Percentiles rank a stretch among this genome's conserved stretches.
phyloP scores from a whole-genome alignment of 2,888 invertebrate genomes.

The Ectemnius cavifrons region DNA sequence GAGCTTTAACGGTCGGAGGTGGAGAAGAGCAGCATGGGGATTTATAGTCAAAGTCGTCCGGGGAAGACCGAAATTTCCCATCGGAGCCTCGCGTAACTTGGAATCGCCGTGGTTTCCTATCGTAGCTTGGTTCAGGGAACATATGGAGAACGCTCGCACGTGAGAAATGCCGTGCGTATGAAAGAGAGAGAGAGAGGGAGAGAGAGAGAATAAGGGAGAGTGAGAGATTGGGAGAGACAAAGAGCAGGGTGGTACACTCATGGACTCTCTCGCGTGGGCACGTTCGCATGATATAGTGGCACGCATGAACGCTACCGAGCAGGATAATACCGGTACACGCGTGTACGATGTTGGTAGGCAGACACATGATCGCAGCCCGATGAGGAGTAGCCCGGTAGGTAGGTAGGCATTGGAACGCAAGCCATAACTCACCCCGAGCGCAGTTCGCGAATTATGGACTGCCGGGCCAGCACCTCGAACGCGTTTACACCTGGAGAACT shows the following conservation, averaged over 20 bases:
- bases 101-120: not conserved
- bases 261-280: slow-evolving; percentile 19
- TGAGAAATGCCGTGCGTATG: no score
- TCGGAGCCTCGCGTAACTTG: not conserved
- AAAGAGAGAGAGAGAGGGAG: no score
- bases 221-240: not conserved
- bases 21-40: not conserved
- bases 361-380: slow-evolving; percentile 52
- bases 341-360: slow-evolving; percentile 44
- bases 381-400: slow-evolving; percentile 59
- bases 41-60: not conserved
- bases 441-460: slow-evolving; percentile 61
- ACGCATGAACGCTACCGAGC: slow-evolving; percentile 54
- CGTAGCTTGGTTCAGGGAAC: no score
- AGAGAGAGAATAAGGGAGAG: no score
- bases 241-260: not conserved
- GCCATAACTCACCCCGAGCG: slow-evolving; percentile 59
- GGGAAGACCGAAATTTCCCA: not conserved
- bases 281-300: slow-evolving; percentile 44
- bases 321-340: slow-evolving; percentile 49
- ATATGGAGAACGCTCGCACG: no score
- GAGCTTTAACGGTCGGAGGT: not conserved
- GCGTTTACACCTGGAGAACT: slow-evolving; percentile 60
- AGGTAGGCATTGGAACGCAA: slow-evolving; percentile 36
- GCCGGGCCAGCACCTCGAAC: slow-evolving; percentile 31